These are phyloP conservation scores for Pseudorectes ferrugineus DNA, from an alignment of 2,113 vertebrate species.

Conservation along the genomic window DNA sequence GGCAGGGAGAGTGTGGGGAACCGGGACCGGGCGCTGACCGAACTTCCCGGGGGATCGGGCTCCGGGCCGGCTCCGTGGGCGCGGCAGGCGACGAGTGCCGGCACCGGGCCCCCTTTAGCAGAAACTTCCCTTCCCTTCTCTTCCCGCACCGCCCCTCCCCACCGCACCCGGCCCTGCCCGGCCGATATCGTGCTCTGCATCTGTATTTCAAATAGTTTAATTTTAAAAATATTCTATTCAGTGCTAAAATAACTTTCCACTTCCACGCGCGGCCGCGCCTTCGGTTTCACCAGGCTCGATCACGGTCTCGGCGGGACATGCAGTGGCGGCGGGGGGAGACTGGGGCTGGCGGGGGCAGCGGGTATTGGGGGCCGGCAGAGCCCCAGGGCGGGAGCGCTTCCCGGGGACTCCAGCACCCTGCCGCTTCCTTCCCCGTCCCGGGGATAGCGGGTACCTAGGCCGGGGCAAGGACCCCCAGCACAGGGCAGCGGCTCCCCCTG, in stretches of 20 bases:
- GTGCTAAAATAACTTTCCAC: constrained; percentile 82
- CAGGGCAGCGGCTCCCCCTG: not conserved
- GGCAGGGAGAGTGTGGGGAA: not conserved
- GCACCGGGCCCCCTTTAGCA: too few relatives aligned
- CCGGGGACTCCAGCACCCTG: not conserved
- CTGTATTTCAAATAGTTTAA: constrained; percentile 76
- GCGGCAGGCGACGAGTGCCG: not conserved
- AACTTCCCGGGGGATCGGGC: not conserved
- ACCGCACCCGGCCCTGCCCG: too few relatives aligned
- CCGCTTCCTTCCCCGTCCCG: not conserved
- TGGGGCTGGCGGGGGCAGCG: not conserved
- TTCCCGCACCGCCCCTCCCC: too few relatives aligned
- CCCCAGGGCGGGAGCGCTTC: not conserved
- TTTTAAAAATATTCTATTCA: constrained; percentile 82
- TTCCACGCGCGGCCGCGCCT: constrained; percentile 57
- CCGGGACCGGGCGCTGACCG: not conserved
- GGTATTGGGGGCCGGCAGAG: not conserved
- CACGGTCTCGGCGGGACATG: constrained; percentile 68
- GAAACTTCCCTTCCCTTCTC: not conserved
- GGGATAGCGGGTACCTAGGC: not conserved
- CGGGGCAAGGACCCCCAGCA: not conserved
- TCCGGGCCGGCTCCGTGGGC: not conserved
- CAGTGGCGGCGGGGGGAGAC: constrained; percentile 37
- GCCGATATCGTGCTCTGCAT: not conserved
- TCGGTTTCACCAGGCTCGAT: constrained; percentile 63